A percentile compares a stretch with the other conserved stretches of the same genome.
Conservation (phyloP, 2,113 vertebrate species). For the Phylloscopus trochilus region DNA sequence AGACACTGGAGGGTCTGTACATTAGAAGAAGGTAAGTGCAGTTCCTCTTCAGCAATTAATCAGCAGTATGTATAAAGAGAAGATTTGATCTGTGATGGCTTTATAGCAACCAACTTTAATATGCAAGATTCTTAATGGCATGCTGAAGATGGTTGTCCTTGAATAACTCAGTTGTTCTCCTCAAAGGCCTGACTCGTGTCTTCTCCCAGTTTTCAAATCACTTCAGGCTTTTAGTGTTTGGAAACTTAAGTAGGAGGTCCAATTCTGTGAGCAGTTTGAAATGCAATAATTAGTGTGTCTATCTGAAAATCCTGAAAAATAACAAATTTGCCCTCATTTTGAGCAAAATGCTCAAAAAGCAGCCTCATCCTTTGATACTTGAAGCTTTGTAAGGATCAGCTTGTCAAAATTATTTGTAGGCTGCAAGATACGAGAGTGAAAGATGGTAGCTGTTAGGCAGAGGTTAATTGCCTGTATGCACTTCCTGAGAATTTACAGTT, state of each 20-base stretch:
- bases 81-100: neutral
- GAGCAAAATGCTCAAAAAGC: neutral
- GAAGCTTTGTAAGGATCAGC: neutral
- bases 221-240: slow-evolving; percentile 11
- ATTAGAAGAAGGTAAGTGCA: neutral
- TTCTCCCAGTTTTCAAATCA: slow-evolving; percentile 14
- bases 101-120: neutral
- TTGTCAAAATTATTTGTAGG: slow-evolving; percentile 19
- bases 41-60: neutral
- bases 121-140: neutral
- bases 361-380: neutral
- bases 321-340: neutral
- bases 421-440: neutral
- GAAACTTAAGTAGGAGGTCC: neutral
- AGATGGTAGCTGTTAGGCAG: neutral
- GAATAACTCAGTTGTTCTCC: neutral
- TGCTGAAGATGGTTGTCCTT: neutral
- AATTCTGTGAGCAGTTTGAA: neutral
- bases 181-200: neutral
- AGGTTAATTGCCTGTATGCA: slow-evolving; percentile 21
- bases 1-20: neutral
- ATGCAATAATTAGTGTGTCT: neutral
- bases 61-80: neutral
- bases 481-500: slow-evolving; percentile 16
- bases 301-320: neutral